A percentile compares a stretch with the other conserved stretches of the same genome.
These are phyloP conservation scores for Ochropleura plecta DNA, from an alignment of 2,888 invertebrate species.

Conservation along the genomic window DNA sequence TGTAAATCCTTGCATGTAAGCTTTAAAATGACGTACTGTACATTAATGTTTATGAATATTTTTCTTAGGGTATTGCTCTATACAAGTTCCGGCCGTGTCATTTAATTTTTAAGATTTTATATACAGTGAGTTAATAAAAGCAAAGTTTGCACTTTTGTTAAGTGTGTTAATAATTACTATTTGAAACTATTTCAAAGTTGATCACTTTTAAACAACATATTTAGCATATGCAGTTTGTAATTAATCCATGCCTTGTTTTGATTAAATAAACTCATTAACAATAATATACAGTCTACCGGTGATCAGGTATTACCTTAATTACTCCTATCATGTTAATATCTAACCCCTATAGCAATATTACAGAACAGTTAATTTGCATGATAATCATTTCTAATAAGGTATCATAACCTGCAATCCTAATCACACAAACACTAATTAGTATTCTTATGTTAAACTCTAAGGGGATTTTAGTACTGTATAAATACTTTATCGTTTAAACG, in stretches of 20 bases:
- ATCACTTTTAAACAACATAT: too few species aligned
- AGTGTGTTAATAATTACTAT: too few species aligned
- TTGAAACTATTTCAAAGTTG: too few species aligned
- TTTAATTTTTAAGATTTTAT: too few species aligned
- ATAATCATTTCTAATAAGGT: slow-evolving; percentile 60
- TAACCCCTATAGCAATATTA: slow-evolving; percentile 5
- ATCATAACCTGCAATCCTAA: slow-evolving; percentile 49
- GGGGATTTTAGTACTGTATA: slow-evolving; percentile 23
- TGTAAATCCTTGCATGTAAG: too few species aligned
- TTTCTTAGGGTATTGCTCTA: too few species aligned
- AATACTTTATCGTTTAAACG: slow-evolving; percentile 37
- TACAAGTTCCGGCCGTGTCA: too few species aligned
- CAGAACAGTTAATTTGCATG: slow-evolving; percentile 62
- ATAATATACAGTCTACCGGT: not conserved
- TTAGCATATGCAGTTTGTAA: not conserved
- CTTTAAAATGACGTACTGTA: too few species aligned
- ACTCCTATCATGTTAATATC: slow-evolving; percentile 6
- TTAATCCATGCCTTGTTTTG: not conserved
- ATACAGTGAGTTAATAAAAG: too few species aligned
- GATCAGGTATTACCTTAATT: slow-evolving; percentile 14
- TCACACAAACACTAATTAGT: slow-evolving; percentile 60
- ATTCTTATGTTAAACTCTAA: slow-evolving; percentile 53
- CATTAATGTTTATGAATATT: too few species aligned
- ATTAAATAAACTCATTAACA: not conserved
- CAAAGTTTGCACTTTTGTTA: too few species aligned